phyloP scores from a whole-genome alignment of 2,113 vertebrate genomes.

The Phrynosoma platyrhinos region DNA sequence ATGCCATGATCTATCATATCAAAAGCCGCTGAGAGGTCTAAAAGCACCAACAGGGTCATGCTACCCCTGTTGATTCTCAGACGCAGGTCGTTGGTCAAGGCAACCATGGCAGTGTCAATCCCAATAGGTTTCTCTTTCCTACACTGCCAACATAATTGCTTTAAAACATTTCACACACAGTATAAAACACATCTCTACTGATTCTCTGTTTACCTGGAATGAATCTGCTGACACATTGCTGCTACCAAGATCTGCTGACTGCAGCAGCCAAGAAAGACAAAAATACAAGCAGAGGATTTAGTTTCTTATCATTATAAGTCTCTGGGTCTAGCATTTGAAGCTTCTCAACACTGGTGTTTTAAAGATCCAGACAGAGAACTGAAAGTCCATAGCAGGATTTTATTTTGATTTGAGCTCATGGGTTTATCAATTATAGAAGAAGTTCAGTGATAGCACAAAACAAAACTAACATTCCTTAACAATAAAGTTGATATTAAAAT shows the following conservation, averaged over 20 bases:
- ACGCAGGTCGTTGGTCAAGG: no score
- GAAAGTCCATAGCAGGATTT: neutral
- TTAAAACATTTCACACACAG: neutral
- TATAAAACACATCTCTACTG: neutral
- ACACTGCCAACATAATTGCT: neutral
- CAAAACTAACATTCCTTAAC: no score
- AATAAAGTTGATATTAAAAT: no score
- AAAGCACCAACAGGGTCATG: no score
- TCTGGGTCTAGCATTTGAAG: neutral
- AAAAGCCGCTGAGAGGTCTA: no score
- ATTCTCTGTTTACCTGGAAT: slow-evolving; percentile 3
- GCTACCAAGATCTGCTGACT: neutral
- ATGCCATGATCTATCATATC: no score
- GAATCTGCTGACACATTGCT: slow-evolving; percentile 9
- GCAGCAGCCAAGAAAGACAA: neutral
- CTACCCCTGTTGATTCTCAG: no score
- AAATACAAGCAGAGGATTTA: slow-evolving; percentile 14
- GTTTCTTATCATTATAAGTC: neutral
- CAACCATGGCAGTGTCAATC: no score
- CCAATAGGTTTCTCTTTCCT: neutral
- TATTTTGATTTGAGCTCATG: neutral
- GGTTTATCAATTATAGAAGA: no score
- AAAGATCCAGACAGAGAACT: neutral
- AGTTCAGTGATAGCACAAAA: no score
- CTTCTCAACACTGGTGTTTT: neutral